Evolutionary conservation across 2,797 vertebrate species (phyloP).

Genomic region (Myripristis murdjan): DNA sequence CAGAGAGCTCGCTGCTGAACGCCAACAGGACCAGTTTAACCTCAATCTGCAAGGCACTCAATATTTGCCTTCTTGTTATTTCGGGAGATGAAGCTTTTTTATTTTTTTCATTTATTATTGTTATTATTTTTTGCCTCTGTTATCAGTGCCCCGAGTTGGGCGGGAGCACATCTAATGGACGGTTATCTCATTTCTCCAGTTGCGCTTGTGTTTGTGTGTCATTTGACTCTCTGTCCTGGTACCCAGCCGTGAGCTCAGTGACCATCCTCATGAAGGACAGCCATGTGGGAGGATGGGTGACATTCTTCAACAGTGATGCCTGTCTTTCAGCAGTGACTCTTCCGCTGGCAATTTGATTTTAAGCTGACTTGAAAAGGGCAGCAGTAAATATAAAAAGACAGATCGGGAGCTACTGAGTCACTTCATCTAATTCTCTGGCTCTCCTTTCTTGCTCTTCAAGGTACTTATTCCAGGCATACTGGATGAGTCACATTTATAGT

Average conservation of each 20-base stretch:
- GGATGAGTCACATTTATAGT: slow-evolving; percentile 64
- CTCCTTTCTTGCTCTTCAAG: slow-evolving; percentile 51
- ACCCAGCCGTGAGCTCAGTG: slow-evolving; percentile 3
- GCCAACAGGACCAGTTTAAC: neutral
- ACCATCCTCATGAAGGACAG: slow-evolving; percentile 23
- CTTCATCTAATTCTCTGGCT: slow-evolving; percentile 51
- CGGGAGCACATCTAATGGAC: neutral
- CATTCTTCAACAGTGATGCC: slow-evolving; percentile 42
- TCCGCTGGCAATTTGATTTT: slow-evolving; percentile 66
- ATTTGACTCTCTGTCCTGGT: slow-evolving; percentile 18
- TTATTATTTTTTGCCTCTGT: neutral
- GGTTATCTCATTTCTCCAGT: slow-evolving; percentile 35
- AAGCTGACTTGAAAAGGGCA: slow-evolving; percentile 80
- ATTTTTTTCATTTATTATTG: too few relatives aligned
- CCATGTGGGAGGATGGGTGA: slow-evolving; percentile 22
- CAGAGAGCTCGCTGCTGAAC: neutral
- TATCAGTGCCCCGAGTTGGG: neutral
- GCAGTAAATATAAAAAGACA: slow-evolving; percentile 57
- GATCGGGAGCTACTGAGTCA: slow-evolving; percentile 69
- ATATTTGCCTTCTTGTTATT: slow-evolving; percentile 34
- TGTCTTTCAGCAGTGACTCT: slow-evolving; percentile 53
- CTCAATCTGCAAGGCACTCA: slow-evolving; percentile 25
- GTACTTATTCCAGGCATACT: slow-evolving; percentile 47
- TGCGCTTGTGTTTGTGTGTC: slow-evolving; percentile 3
- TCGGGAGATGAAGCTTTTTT: slow-evolving; percentile 8